Percentiles rank a stretch among this genome's conserved stretches.
phyloP scores from a whole-genome alignment of 2,888 invertebrate genomes.

The Acleris emargana region DNA sequence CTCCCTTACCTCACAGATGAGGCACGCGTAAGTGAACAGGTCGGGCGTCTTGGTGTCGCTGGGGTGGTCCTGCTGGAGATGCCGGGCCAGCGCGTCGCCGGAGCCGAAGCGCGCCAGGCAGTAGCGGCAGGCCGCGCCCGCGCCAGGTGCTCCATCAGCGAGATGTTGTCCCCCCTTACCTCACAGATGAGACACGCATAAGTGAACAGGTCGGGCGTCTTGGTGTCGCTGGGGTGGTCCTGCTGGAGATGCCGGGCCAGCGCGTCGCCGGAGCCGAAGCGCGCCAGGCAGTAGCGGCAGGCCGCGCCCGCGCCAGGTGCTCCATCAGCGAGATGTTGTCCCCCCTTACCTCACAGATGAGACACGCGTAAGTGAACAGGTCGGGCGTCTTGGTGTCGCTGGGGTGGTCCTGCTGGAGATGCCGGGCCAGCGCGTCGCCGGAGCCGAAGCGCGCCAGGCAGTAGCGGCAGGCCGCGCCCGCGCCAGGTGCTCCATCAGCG shows the following conservation, averaged over 20 bases:
- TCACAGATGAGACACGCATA: conserved; percentile 88
- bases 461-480: conserved; percentile 81
- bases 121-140: conserved; percentile 81
- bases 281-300: conserved; percentile 86
- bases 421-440: conserved; percentile 84
- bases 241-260: conserved; percentile 87
- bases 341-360: conserved; percentile 86
- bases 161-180: conserved; percentile 86
- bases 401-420: conserved; percentile 87
- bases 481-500: conserved; percentile 88
- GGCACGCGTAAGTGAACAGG: conserved; percentile 85
- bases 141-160: conserved; percentile 88
- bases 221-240: conserved; percentile 86
- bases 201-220: conserved; percentile 81
- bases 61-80: conserved; percentile 87
- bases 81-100: conserved; percentile 84
- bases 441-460: conserved; percentile 87
- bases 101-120: conserved; percentile 87
- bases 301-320: conserved; percentile 86
- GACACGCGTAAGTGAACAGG: conserved; percentile 85
- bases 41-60: conserved; percentile 84
- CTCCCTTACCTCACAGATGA: conserved; percentile 84
- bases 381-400: conserved; percentile 84
- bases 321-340: conserved; percentile 88
- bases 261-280: conserved; percentile 84